Evolutionary conservation across 2,113 vertebrate species (phyloP).

Genomic region (Scartelaos histophorus): DNA sequence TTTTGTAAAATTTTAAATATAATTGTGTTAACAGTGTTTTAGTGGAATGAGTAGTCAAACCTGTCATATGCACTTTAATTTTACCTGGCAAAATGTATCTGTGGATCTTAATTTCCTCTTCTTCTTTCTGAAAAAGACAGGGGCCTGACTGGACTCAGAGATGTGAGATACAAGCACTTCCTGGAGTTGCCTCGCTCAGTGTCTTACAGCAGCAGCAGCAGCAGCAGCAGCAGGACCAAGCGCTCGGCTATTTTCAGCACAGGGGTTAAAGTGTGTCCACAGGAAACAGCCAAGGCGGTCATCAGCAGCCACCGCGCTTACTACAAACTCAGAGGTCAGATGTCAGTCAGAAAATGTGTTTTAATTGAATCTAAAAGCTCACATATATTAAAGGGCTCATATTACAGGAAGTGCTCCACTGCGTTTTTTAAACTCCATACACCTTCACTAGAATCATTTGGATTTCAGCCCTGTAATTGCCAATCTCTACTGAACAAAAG

Average conservation of each 20-base stretch:
- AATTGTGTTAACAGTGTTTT: no score
- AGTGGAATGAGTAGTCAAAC: no score
- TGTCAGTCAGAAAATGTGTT: background rate
- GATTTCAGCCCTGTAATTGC: no score
- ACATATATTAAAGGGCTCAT: background rate
- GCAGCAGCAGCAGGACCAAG: slow-evolving; percentile 78
- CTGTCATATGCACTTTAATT: background rate
- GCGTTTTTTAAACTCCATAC: no score
- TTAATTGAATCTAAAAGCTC: background rate
- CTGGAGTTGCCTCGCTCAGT: slow-evolving; percentile 72
- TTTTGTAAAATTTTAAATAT: no score
- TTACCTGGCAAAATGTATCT: background rate
- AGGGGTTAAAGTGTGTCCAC: slow-evolving; percentile 88
- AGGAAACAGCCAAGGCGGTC: slow-evolving; percentile 86
- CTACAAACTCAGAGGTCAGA: slow-evolving; percentile 88
- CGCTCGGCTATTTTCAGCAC: slow-evolving; percentile 82
- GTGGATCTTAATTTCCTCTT: background rate
- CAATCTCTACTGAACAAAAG: no score
- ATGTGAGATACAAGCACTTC: slow-evolving; percentile 78
- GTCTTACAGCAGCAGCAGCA: slow-evolving; percentile 71
- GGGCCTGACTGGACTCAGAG: slow-evolving; percentile 76
- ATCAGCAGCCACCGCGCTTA: slow-evolving; percentile 87
- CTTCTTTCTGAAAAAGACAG: slow-evolving; percentile 13
- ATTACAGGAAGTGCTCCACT: no score
- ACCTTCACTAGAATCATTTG: no score